A percentile compares a stretch with the other conserved stretches of the same genome.
Evolutionary conservation across 2,888 invertebrate species (phyloP).

Genomic region (Hylaea fasciaria): DNA sequence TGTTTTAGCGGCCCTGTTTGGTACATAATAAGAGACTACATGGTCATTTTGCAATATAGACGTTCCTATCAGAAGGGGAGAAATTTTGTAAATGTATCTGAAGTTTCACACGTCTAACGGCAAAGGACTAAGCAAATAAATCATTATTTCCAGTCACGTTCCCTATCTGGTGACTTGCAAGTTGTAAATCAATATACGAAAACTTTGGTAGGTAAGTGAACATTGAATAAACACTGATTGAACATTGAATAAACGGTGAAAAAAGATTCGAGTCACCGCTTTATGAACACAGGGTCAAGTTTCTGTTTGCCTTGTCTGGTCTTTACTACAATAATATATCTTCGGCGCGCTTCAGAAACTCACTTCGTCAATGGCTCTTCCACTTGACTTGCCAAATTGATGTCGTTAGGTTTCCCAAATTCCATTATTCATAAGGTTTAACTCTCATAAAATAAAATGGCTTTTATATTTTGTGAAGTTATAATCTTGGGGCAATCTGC

Average conservation of each 20-base stretch:
- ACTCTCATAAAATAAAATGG: not conserved
- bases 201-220: conserved; percentile 17
- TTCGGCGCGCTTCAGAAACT: too few relatives aligned
- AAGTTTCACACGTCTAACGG: not conserved
- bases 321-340: too few relatives aligned
- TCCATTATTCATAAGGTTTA: conserved; percentile 10
- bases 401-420: not conserved
- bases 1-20: too few relatives aligned
- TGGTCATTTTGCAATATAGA: too few relatives aligned
- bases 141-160: conserved; percentile 42
- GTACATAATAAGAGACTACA: too few relatives aligned
- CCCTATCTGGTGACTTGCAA: conserved; percentile 35
- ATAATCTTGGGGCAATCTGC: too few relatives aligned
- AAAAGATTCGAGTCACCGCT: not conserved
- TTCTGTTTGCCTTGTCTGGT: too few relatives aligned
- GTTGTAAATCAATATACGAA: conserved; percentile 33
- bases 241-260: conserved; percentile 1
- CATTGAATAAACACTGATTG: conserved; percentile 12
- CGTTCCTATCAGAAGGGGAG: too few relatives aligned
- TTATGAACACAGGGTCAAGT: too few relatives aligned
- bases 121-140: conserved; percentile 22
- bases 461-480: not conserved
- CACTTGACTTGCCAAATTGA: conserved; percentile 12
- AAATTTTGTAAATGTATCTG: not conserved
- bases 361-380: not conserved